Evolutionary conservation across 2,113 vertebrate genomes (phyloP).

Genomic region (human (Homo sapiens)): DNA sequence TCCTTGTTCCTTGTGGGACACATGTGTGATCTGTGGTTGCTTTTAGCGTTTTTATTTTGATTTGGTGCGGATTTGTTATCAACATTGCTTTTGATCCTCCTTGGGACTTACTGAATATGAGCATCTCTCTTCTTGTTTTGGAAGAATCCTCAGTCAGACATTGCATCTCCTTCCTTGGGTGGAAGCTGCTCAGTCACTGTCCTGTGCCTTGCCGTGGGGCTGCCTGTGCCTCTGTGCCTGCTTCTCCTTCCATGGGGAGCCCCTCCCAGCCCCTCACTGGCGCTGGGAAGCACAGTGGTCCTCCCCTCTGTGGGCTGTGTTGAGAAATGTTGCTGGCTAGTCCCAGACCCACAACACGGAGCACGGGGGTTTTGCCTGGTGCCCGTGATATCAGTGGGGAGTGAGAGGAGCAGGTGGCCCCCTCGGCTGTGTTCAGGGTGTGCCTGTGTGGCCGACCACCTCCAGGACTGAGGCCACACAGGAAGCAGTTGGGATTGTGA

Average conservation of each 20-base stretch:
- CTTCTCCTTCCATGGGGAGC: not conserved
- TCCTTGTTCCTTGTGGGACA: not conserved
- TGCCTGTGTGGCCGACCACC: not conserved
- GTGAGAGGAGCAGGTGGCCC: not conserved
- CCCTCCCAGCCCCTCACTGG: too few species aligned
- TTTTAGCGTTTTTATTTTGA: not conserved
- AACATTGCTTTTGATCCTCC: not conserved
- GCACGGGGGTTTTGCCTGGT: not conserved
- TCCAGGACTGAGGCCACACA: not conserved
- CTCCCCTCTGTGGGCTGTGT: not conserved
- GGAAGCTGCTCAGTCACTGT: not conserved
- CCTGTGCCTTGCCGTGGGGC: not conserved
- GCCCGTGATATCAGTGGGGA: not conserved
- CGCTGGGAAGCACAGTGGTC: not conserved
- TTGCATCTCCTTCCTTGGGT: not conserved
- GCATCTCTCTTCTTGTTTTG: not conserved
- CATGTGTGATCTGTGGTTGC: not conserved
- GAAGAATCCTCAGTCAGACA: not conserved
- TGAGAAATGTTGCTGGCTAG: not conserved
- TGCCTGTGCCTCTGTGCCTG: fast-evolving
- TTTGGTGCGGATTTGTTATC: not conserved
- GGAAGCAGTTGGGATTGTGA: not conserved
- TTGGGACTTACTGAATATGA: not conserved
- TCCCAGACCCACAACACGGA: not conserved
- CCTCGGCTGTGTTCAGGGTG: not conserved